Evolutionary conservation across 2,113 vertebrate species (phyloP).

Genomic region (Heterotilapia buettikoferi): DNA sequence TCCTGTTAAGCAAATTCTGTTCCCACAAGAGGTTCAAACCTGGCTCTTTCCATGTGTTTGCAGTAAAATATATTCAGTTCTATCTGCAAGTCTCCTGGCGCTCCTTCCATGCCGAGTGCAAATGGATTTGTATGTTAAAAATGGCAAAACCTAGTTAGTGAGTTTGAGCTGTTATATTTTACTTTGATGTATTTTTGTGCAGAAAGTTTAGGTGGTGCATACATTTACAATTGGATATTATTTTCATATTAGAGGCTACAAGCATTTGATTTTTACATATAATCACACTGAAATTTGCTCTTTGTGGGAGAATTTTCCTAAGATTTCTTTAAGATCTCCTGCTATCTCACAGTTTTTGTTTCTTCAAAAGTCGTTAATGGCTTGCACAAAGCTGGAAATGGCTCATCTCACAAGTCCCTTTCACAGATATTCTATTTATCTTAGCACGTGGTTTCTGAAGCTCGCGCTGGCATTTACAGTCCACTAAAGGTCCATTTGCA

Average conservation of each 20-base stretch:
- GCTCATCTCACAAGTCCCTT: neutral
- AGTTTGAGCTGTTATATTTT: neutral
- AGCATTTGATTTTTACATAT: neutral
- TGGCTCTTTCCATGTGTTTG: neutral
- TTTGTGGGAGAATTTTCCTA: neutral
- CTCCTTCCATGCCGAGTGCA: neutral
- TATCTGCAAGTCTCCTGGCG: conserved; percentile 1
- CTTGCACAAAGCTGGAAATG: neutral
- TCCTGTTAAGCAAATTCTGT: conserved; percentile 25
- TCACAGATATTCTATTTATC: neutral
- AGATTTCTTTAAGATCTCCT: neutral
- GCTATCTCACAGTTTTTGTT: neutral
- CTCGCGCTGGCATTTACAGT: neutral
- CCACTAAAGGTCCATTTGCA: neutral
- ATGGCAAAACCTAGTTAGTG: neutral
- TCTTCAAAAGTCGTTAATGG: neutral
- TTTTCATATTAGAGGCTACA: neutral
- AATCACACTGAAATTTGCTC: neutral
- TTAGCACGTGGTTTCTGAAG: neutral
- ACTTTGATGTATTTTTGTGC: neutral
- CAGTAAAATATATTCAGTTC: conserved; percentile 24
- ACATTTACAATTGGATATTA: neutral
- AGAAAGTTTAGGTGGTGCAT: neutral
- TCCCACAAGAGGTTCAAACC: neutral
- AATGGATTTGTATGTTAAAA: conserved; percentile 20